Base-by-base conservation (phyloP, 2,888 invertebrate species). In the Ormyrus nitidulus region DNA sequence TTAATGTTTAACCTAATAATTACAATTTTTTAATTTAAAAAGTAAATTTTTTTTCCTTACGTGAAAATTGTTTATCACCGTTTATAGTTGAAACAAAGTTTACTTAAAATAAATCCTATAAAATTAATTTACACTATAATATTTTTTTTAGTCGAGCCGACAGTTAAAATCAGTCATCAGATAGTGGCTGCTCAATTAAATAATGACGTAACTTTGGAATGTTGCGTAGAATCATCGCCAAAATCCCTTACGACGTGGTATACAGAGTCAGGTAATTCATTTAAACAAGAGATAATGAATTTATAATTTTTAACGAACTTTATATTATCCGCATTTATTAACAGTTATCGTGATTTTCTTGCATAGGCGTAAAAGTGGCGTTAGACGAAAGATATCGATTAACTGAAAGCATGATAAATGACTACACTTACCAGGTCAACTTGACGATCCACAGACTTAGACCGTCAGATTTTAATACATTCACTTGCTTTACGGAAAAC, bases 231-330 rank as follows among this genome's bases (percentile, higher is more conserved):
- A 91, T 96, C 97, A 71, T 96, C 96, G 83, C 97, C 97, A 46
- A 95, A 94, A 88, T 95, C 97, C 74, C 94, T 97, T 92, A 96
- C 96, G 92, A 96, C 95, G 88, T 97, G 97, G 97, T 95, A 95
- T 90, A 93, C 94, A 86, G 95, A 95, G 91, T 94, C 94, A 91
- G 95, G 97, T 95, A 82, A 19, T 44, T 1, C 48, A 70, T 56
- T 48, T 44, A 13, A 6, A n/a, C 44, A 5, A 11, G 2, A 10
- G 56, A 44, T 6, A 44, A 9, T 54, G 44, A 34, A 69, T 71
- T 19, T 19, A 19, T 19, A 19, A 19, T 19, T 19, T 19, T 19
- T 19, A 19, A 19, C 1, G 19, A 19, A 19, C 19, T 19, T 19
- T 19, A 19, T 19, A 19, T 19, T 19, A 19, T 19, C 19, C 19